Evolutionary conservation across 2,888 invertebrate species (phyloP), one percentile per base, ranked within the genome.

Genomic region (Malacosoma neustria): DNA sequence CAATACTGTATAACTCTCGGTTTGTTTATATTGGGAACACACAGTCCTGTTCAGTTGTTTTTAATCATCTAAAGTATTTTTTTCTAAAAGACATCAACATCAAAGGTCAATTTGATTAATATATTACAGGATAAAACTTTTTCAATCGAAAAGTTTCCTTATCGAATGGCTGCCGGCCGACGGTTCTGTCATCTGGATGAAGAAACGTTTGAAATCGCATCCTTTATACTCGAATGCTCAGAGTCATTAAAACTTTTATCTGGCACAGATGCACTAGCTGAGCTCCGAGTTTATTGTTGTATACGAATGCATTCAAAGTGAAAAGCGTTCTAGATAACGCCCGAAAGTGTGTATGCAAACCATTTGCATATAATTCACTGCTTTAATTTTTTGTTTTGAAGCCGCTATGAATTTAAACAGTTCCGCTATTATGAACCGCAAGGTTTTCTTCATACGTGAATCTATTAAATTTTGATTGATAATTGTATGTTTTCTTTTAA

Each of bases 171-270:
- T 52, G 34, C 45, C 45, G 45, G 48, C 48, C 53, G 51, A 54
- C 50, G 55, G 48, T 59, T 47, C 60, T 56, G 52, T 61, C 58
- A 58, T 54, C 54, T 53, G 43, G 51, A 56, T 61, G 54, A 62
- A 61, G 55, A 40, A 59, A 50, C 45, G 48, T 50, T 54, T 49
- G 39, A 46, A 54, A 58, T 63, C 58, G 57, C 53, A 54, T 62
- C 60, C 55, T 68, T 65, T 67, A 70, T 61, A 57, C 60, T 62
- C 57, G 56, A 57, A 57, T 65, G 55, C 61, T 53, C 54, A 47
- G 46, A 62, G 62, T 71, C 70, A 72, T 72, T 73, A 71, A 73
- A 74, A 72, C 59, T 74, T 73, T 72, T 69, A 68, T 71, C 68
- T 61, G 48, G 61, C 65, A 54, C 61, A 62, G 61, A 67, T 67